These are phyloP conservation scores for Xenentodon cancila DNA, from an alignment of 2,797 vertebrate species.

Conservation along the genomic window DNA sequence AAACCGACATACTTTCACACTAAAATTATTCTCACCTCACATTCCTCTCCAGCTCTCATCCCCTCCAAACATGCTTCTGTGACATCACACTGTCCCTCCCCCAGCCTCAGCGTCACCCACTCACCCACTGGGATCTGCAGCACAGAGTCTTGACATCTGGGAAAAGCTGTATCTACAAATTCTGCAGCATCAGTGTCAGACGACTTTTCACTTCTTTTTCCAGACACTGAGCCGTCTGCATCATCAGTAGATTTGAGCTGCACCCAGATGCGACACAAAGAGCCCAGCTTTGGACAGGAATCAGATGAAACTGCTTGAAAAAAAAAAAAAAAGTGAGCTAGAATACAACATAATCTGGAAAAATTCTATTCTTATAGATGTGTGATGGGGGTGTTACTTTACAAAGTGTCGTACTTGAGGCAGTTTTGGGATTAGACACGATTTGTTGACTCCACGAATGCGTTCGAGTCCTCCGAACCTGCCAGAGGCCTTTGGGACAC, in stretches of 20 bases:
- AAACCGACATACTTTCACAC: not conserved
- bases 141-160: constrained; percentile 62
- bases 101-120: constrained; percentile 81
- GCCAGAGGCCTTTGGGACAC: constrained; percentile 76
- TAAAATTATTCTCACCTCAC: constrained; percentile 75
- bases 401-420: constrained; percentile 26
- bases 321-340: too few species aligned
- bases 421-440: constrained; percentile 8
- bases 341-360: too few species aligned
- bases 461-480: constrained; percentile 63
- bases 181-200: constrained; percentile 12
- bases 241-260: constrained; percentile 36
- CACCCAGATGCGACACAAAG: constrained; percentile 81
- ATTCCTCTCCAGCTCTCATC: constrained; percentile 86
- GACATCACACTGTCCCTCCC: constrained; percentile 86
- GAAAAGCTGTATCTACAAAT: constrained; percentile 27
- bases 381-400: not conserved
- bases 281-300: constrained; percentile 82
- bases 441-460: constrained; percentile 48
- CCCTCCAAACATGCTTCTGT: constrained; percentile 85
- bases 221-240: constrained; percentile 1
- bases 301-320: constrained; percentile 47
- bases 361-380: not conserved
- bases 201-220: constrained; percentile 15
- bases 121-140: constrained; percentile 78